Conservation (phyloP, 2,888 invertebrate genomes). For the Girardia tigrina region DNA sequence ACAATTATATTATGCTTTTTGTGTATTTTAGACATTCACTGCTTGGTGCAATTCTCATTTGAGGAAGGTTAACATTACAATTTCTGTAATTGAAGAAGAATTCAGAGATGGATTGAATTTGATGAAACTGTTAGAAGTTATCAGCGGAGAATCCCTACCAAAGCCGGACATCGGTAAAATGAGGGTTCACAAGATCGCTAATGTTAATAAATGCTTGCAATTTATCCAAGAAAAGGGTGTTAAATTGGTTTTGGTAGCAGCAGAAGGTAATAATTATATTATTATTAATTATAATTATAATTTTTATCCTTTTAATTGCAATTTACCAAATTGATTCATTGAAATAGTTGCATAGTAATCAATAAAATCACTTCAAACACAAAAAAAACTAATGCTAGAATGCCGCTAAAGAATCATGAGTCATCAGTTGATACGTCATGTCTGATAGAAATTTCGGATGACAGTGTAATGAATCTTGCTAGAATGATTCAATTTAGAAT, state of each 20-base stretch:
- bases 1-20: not conserved
- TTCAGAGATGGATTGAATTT: slow-evolving; percentile 97
- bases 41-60: slow-evolving; percentile 99
- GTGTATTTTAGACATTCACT: slow-evolving; percentile 78
- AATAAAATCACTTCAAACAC: too few relatives aligned
- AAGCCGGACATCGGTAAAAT: slow-evolving; percentile 99
- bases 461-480: too few relatives aligned
- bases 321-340: too few relatives aligned
- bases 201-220: slow-evolving; percentile 96
- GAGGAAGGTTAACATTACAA: slow-evolving; percentile 92
- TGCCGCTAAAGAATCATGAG: too few relatives aligned
- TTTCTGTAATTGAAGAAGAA: slow-evolving; percentile 97
- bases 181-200: slow-evolving; percentile 94
- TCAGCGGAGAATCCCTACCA: slow-evolving; percentile 88
- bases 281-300: not conserved
- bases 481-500: too few relatives aligned
- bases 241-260: slow-evolving; percentile 93
- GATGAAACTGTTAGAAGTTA: slow-evolving; percentile 89
- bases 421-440: too few relatives aligned
- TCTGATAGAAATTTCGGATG: too few relatives aligned
- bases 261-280: slow-evolving; percentile 66
- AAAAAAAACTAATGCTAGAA: too few relatives aligned
- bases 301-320: too few relatives aligned
- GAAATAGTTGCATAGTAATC: too few relatives aligned
- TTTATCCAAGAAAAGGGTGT: slow-evolving; percentile 98